These are phyloP conservation scores for Agonopterix heracliana DNA, from an alignment of 2,888 invertebrate genomes.

Conservation along the genomic window DNA sequence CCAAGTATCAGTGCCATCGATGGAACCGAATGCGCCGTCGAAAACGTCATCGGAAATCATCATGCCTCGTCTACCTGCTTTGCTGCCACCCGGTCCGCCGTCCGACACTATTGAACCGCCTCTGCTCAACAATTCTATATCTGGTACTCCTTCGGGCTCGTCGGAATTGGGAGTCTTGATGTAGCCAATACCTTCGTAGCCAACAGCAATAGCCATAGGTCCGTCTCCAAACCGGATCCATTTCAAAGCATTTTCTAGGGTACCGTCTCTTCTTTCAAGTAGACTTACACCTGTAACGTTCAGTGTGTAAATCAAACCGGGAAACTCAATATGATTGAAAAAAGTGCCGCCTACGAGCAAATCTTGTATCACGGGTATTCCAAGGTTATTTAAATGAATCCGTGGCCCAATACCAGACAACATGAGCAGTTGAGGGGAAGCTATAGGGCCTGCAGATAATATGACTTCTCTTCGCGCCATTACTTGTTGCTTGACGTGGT, in stretches of 20 bases:
- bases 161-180: constrained; percentile 75
- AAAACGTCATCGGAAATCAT: constrained; percentile 61
- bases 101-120: constrained; percentile 63
- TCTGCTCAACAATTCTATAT: constrained; percentile 81
- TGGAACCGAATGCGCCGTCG: constrained; percentile 54
- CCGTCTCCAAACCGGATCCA: constrained; percentile 55
- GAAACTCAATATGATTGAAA: constrained; percentile 78
- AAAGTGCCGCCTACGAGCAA: constrained; percentile 79
- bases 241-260: constrained; percentile 27
- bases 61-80: constrained; percentile 53
- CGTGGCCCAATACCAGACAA: constrained; percentile 82
- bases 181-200: constrained; percentile 79
- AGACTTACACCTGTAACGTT: constrained; percentile 44
- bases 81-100: constrained; percentile 51
- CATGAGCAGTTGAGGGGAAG: constrained; percentile 89
- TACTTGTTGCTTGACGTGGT: constrained; percentile 54
- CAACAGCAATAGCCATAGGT: constrained; percentile 71
- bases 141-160: constrained; percentile 74
- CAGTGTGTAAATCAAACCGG: constrained; percentile 78
- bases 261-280: constrained; percentile 34
- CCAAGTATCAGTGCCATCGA: constrained; percentile 64
- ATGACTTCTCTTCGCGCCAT: constrained; percentile 81
- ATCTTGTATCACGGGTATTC: constrained; percentile 75
- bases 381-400: constrained; percentile 68
- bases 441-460: constrained; percentile 85